A percentile compares a stretch with the other conserved stretches of the same genome.
Evolutionary conservation across 2,888 invertebrate genomes (phyloP).

Genomic region (Heterodera filipjevi): DNA sequence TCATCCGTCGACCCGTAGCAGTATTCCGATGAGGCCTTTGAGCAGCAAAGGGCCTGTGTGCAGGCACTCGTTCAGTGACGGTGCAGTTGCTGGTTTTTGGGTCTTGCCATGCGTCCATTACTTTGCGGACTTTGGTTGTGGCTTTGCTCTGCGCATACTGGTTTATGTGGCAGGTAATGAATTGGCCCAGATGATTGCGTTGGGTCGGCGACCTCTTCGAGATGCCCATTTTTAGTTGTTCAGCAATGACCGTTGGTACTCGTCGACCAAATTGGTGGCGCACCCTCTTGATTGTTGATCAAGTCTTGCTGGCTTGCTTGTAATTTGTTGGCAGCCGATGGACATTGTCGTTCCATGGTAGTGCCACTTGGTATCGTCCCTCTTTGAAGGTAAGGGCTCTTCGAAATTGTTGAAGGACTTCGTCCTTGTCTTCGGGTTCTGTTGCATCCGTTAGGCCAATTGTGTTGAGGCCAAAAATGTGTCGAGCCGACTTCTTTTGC

Average conservation of each 20-base stretch:
- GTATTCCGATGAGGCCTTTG: too few relatives aligned
- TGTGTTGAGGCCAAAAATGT: slow-evolving; percentile 18
- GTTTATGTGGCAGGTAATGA: too few relatives aligned
- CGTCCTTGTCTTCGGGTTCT: background rate
- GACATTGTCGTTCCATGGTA: slow-evolving; percentile 5
- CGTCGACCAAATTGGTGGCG: background rate
- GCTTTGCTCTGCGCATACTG: background rate
- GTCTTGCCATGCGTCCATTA: slow-evolving; percentile 1
- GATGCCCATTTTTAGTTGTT: background rate
- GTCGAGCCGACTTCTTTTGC: background rate
- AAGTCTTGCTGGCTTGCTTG: too few relatives aligned
- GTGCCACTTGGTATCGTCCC: slow-evolving; percentile 13
- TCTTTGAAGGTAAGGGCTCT: slow-evolving; percentile 9
- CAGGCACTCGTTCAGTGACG: background rate
- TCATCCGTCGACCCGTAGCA: too few relatives aligned
- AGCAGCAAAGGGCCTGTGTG: too few relatives aligned
- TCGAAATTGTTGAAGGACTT: background rate
- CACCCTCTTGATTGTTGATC: background rate
- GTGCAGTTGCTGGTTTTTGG: slow-evolving; percentile 3
- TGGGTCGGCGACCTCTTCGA: too few relatives aligned
- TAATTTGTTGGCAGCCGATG: slow-evolving; percentile 8
- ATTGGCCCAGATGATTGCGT: too few relatives aligned
- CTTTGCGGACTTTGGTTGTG: background rate
- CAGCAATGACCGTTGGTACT: background rate
- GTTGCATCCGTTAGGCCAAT: background rate